Evolutionary conservation across 2,113 vertebrate genomes (phyloP).

Genomic region (Lophotis ruficrista): DNA sequence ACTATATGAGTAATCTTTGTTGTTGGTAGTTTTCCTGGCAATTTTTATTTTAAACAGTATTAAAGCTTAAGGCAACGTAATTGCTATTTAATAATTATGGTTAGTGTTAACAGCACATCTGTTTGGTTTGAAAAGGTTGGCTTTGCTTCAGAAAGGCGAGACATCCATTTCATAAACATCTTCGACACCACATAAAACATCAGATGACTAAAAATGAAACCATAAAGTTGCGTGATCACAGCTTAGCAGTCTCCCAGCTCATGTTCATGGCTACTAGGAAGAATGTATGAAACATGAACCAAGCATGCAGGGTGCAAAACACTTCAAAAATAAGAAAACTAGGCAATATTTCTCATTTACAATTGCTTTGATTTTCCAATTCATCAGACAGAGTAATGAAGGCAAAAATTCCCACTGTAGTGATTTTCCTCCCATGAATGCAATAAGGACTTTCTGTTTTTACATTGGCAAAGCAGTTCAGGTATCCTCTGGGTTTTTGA

Average conservation of each 20-base stretch:
- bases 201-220: neutral
- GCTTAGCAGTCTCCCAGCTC: neutral
- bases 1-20: neutral
- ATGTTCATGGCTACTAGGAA: neutral
- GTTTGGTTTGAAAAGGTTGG: neutral
- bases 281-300: neutral
- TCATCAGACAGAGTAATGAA: conserved; percentile 20
- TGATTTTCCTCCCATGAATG: conserved; percentile 29
- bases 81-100: neutral
- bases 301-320: neutral
- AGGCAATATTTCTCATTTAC: neutral
- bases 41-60: neutral
- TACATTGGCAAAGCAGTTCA: conserved; percentile 43
- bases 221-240: neutral
- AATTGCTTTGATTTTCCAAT: conserved; percentile 13
- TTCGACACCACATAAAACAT: neutral
- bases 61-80: neutral
- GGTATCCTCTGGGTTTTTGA: conserved; percentile 58
- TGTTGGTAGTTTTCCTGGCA: neutral
- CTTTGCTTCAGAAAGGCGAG: neutral
- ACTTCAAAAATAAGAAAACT: neutral
- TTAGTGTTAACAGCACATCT: neutral
- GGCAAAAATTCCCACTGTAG: conserved; percentile 15
- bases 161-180: neutral
- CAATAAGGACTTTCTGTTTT: conserved; percentile 4